Percentiles rank a stretch among this genome's conserved stretches.
phyloP scores from a whole-genome alignment of 1,140 invertebrate genomes.

The Agrypnia vestita region DNA sequence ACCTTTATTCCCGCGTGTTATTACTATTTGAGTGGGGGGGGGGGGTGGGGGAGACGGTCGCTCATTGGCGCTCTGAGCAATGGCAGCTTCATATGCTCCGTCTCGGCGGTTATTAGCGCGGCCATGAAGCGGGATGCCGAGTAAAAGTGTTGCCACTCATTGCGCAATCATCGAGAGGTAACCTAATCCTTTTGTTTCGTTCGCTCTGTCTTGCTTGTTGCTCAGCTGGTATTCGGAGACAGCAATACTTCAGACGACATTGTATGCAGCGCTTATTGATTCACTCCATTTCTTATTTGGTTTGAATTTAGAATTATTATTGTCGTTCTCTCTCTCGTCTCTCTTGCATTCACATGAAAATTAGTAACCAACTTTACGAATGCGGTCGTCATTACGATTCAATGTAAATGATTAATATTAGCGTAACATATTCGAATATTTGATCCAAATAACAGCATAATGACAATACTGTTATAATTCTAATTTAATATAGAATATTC shows the following conservation, averaged over 20 bases:
- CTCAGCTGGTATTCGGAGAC: not conserved
- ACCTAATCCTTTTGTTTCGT: not conserved
- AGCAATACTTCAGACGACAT: conserved; percentile 41
- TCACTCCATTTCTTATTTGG: conserved; percentile 54
- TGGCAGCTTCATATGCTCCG: conserved; percentile 41
- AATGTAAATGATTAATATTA: too few relatives aligned
- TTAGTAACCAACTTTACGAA: too few relatives aligned
- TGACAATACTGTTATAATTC: too few relatives aligned
- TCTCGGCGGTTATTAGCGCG: conserved; percentile 9
- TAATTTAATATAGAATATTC: too few relatives aligned
- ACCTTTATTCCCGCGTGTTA: conserved; percentile 56
- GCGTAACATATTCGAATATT: too few relatives aligned
- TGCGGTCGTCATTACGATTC: too few relatives aligned
- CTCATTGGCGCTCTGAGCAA: conserved; percentile 48
- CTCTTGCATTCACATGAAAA: not conserved
- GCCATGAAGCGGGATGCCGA: not conserved
- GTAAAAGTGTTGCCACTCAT: not conserved
- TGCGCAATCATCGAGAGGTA: not conserved
- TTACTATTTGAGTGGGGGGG: conserved; percentile 57
- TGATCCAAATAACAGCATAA: too few relatives aligned
- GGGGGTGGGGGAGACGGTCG: conserved; percentile 36
- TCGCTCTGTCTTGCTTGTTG: too few relatives aligned
- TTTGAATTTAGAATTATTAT: conserved; percentile 35
- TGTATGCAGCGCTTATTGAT: conserved; percentile 58
- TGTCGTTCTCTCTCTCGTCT: conserved; percentile 7